Conservation (phyloP, 2,113 vertebrate species). For the Ailuropoda melanoleuca region DNA sequence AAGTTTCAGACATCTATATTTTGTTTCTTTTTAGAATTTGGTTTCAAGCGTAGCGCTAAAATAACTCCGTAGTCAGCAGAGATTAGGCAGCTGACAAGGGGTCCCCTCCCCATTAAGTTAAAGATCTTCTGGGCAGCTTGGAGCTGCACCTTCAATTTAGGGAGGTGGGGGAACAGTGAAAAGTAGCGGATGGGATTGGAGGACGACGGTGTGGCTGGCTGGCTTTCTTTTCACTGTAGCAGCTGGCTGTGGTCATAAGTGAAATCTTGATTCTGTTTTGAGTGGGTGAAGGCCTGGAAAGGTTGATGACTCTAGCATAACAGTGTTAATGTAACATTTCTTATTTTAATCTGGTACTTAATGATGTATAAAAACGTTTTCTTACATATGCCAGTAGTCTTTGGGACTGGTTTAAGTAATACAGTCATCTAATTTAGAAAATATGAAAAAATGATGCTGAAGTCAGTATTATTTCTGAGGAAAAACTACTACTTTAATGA, state of each 20-base stretch:
- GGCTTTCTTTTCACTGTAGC: background rate
- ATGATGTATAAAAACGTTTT: background rate
- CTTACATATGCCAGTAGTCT: background rate
- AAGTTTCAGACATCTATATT: background rate
- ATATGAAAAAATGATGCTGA: background rate
- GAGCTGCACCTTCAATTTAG: background rate
- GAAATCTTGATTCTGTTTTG: slow-evolving; percentile 38
- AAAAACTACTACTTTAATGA: background rate
- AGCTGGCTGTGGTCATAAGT: background rate
- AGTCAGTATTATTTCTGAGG: background rate
- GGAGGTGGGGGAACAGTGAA: background rate
- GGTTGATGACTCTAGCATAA: background rate
- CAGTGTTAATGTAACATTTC: background rate
- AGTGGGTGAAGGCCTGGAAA: slow-evolving; percentile 12
- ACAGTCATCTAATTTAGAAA: slow-evolving; percentile 26
- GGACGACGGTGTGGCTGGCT: background rate
- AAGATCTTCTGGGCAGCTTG: background rate
- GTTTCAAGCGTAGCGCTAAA: background rate
- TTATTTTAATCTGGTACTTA: background rate
- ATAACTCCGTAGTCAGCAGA: slow-evolving; percentile 17
- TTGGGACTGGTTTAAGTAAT: slow-evolving; percentile 23
- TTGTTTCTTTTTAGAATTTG: slow-evolving; percentile 40
- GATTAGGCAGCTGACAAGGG: slow-evolving; percentile 13
- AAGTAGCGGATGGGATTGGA: background rate
- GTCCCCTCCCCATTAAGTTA: background rate